phyloP scores from a whole-genome alignment of 2,888 invertebrate genomes.

The Priapulus caudatus region DNA sequence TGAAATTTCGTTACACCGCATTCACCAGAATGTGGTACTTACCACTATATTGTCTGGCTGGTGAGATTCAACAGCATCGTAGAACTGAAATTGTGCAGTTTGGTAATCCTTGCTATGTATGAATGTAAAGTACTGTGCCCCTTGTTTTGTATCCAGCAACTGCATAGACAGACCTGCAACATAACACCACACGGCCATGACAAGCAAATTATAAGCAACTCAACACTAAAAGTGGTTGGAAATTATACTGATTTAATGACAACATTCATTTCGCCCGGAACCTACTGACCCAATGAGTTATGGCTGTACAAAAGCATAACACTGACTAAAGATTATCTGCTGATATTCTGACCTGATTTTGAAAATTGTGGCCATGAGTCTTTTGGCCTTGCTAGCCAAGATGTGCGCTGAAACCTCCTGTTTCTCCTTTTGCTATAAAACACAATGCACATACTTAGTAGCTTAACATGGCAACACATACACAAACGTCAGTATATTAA shows the following conservation, averaged over 20 bases:
- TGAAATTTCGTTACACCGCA: no score
- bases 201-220: conserved; percentile 6
- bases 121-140: conserved; percentile 54
- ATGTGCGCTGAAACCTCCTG: conserved; percentile 48
- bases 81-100: conserved; percentile 57
- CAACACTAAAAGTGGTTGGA: background rate
- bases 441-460: no score
- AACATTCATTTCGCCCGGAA: no score
- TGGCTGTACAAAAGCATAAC: background rate
- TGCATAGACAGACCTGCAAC: conserved; percentile 54
- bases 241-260: no score
- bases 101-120: conserved; percentile 62
- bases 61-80: conserved; percentile 62
- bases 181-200: conserved; percentile 11
- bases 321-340: background rate
- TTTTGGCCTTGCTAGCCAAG: conserved; percentile 54
- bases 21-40: conserved; percentile 32
- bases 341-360: conserved; percentile 46
- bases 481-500: no score
- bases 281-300: no score
- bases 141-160: conserved; percentile 45
- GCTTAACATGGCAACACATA: no score
- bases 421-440: conserved; percentile 23
- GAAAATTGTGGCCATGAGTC: conserved; percentile 58
- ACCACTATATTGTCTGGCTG: conserved; percentile 65